Base-by-base conservation (phyloP, 1,140 invertebrate genomes). In the Camponotus vicinus region DNA sequence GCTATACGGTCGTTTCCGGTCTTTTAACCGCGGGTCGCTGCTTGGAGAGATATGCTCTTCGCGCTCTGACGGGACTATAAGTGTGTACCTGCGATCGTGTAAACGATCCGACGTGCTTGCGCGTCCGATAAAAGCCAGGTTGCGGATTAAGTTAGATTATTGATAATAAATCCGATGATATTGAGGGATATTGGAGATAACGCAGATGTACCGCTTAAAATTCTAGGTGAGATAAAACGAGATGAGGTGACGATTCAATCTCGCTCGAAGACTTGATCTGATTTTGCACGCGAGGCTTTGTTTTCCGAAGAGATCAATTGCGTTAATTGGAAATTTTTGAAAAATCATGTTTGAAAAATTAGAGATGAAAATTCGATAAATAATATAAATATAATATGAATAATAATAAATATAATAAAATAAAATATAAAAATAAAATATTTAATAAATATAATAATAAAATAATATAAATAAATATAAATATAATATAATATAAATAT, bases 1-100 rank as follows among this genome's bases (percentile, higher is more conserved):
- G 82, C 78, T 88, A 85, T 87, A 85, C 82, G 88, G 21, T 90
- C 86, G 86, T 90, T 90, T 90, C 89, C 89, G 89, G 80, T 90
- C 86, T 88, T 90, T 90, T 79, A 57, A 77, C 73, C 86, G 71
- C 57, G 86, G 88, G 66, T 87, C 86, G 88, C 70, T 83, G 89
- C 71, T 86, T 79, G 71, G 64, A 85, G 78, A 79, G 86, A 87
- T 87, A 77, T 42, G 67, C 78, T 87, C 67, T 69, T 90, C 78
- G 76, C 85, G 71, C 84, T 87, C 82, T 63, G 59, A 63, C 45
- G 59, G 45, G 84, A 85, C 64, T 87, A 76, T 49, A 57, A 52
- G 21, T 52, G 21, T 52, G 15, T 66, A 73, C 71, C 59, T 55
- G 49, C 42, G 69, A 57, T 52, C 49, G 49, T 52, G 49, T 79